phyloP scores from a whole-genome alignment of 2,113 vertebrate genomes.

The Mugil cephalus region DNA sequence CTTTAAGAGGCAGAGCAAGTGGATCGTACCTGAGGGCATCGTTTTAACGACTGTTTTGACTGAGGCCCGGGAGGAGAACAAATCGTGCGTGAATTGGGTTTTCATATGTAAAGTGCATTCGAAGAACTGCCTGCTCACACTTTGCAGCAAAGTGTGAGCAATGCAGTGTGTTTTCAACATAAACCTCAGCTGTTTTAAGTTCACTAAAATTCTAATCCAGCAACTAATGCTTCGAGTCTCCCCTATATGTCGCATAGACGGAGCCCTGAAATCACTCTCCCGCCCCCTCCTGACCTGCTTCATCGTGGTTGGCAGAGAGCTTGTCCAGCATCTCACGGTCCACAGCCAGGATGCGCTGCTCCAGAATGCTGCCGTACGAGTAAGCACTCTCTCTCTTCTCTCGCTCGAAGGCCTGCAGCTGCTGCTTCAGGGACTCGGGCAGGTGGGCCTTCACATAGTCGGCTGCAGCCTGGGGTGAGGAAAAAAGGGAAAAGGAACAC shows the following conservation, averaged over 20 bases:
- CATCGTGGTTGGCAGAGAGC: conserved; percentile 92
- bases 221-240: not conserved
- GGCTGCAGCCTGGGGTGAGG: conserved; percentile 88
- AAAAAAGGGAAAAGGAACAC: conserved; percentile 19
- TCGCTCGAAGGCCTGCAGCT: conserved; percentile 93
- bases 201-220: too few relatives aligned
- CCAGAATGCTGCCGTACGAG: conserved; percentile 93
- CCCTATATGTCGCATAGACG: too few relatives aligned
- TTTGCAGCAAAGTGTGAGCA: not conserved
- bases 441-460: conserved; percentile 96
- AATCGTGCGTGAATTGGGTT: not conserved
- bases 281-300: conserved; percentile 88
- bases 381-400: conserved; percentile 93
- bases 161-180: not conserved
- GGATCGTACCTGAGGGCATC: not conserved
- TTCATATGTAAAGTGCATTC: not conserved
- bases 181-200: not conserved
- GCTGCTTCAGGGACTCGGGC: conserved; percentile 92
- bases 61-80: not conserved
- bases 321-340: conserved; percentile 97
- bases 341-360: conserved; percentile 94
- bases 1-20: not conserved
- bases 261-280: not conserved
- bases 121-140: not conserved
- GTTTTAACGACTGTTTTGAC: not conserved